Percentiles rank a stretch among this genome's conserved stretches.
Conservation (phyloP, 2,797 vertebrate genomes). For the Amblyraja radiata region DNA sequence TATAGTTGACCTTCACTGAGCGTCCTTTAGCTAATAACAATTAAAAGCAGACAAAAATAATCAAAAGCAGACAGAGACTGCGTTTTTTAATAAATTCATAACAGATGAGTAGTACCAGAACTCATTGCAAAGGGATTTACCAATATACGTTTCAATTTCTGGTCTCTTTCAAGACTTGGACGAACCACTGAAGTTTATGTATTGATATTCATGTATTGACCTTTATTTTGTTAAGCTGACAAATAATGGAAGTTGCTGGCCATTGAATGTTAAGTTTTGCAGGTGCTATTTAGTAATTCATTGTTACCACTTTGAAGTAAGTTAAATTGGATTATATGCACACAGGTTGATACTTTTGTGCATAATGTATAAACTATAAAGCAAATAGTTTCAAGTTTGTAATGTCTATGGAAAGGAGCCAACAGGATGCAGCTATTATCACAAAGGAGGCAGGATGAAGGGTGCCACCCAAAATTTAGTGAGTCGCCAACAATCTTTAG, state of each 20-base stretch:
- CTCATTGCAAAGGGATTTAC: not conserved
- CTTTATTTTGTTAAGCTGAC: not conserved
- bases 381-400: not conserved
- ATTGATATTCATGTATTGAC: not conserved
- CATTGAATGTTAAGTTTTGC: not conserved
- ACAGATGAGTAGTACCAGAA: not conserved
- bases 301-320: not conserved
- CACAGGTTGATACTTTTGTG: not conserved
- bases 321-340: not conserved
- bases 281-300: not conserved
- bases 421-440: not conserved
- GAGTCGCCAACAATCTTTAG: not conserved
- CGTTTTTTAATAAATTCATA: not conserved
- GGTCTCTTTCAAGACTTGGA: not conserved
- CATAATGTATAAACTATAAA: not conserved
- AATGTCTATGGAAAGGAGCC: slow-evolving; percentile 3
- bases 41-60: not conserved
- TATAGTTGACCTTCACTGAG: not conserved
- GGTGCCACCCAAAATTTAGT: not conserved
- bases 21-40: not conserved
- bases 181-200: not conserved
- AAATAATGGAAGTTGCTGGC: not conserved
- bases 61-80: not conserved
- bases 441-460: not conserved
- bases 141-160: not conserved